phyloP scores from a whole-genome alignment of 2,888 invertebrate species.

The Heteropelma amictum region DNA sequence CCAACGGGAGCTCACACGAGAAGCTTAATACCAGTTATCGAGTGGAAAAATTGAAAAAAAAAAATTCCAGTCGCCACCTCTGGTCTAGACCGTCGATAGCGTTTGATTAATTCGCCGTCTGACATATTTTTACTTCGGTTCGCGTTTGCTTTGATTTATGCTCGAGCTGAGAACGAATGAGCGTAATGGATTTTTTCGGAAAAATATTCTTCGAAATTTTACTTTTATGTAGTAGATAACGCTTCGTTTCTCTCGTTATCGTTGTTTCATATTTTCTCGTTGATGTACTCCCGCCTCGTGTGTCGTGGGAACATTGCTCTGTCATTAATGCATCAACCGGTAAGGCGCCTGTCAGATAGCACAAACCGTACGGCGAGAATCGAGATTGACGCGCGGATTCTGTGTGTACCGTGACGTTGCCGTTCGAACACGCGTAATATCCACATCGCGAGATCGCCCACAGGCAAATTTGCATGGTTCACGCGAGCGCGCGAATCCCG shows the following conservation, averaged over 20 bases:
- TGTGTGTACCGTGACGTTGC: conserved; percentile 18
- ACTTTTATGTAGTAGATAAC: no score
- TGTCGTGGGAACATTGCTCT: conserved; percentile 5
- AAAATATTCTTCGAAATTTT: no score
- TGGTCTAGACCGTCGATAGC: conserved; percentile 14
- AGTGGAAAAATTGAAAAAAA: neutral
- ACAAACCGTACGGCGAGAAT: conserved; percentile 11
- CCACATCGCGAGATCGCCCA: conserved; percentile 23
- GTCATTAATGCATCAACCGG: conserved; percentile 48
- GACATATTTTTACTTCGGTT: no score
- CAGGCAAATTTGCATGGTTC: conserved; percentile 49
- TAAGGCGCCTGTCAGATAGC: conserved; percentile 34
- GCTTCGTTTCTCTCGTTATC: neutral
- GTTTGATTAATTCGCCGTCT: neutral
- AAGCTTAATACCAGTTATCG: conserved; percentile 10
- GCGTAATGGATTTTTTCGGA: no score
- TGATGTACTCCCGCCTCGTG: neutral
- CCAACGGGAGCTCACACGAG: neutral
- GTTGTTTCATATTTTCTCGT: conserved; percentile 1
- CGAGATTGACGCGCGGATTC: conserved; percentile 31
- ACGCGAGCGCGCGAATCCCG: conserved; percentile 20
- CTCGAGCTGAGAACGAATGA: no score
- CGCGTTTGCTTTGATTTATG: no score
- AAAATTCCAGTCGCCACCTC: conserved; percentile 4
- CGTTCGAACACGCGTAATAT: conserved; percentile 28